Evolutionary conservation across 2,888 invertebrate species (phyloP).

Genomic region (Sarcophaga rosellei): DNA sequence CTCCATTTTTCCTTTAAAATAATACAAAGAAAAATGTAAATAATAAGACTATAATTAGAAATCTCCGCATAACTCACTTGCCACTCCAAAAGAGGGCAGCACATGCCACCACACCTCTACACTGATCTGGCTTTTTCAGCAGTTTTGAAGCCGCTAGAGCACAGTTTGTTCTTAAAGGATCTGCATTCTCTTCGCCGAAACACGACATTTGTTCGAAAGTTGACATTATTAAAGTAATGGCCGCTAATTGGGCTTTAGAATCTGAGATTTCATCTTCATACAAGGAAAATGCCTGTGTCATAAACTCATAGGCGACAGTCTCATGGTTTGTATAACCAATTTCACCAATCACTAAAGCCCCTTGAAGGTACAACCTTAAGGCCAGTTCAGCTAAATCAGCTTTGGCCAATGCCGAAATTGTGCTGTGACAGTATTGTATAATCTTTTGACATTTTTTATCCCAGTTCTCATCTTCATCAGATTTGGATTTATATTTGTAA

Average conservation of each 20-base stretch:
- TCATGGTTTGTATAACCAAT: constrained; percentile 97
- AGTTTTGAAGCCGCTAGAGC: constrained; percentile 97
- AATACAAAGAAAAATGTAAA: neutral
- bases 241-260: constrained; percentile 97
- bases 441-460: constrained; percentile 99
- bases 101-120: constrained; percentile 95
- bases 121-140: constrained; percentile 99
- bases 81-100: constrained; percentile 99
- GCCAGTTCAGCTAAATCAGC: constrained; percentile 97
- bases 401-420: constrained; percentile 96
- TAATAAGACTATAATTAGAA: neutral
- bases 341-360: constrained; percentile 95
- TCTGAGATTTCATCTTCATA: constrained; percentile 99
- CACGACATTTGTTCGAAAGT: constrained; percentile 97
- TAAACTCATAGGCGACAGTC: constrained; percentile 98
- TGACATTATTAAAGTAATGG: constrained; percentile 96
- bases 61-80: constrained; percentile 80
- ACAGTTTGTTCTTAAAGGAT: constrained; percentile 97
- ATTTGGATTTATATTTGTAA: constrained; percentile 89
- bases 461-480: constrained; percentile 97
- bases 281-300: constrained; percentile 95
- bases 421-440: constrained; percentile 98
- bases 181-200: constrained; percentile 97
- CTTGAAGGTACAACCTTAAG: constrained; percentile 95
- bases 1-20: constrained; percentile 78